These are phyloP conservation scores for Nasonia giraulti DNA, from an alignment of 1,140 invertebrate genomes.

Conservation along the genomic window DNA sequence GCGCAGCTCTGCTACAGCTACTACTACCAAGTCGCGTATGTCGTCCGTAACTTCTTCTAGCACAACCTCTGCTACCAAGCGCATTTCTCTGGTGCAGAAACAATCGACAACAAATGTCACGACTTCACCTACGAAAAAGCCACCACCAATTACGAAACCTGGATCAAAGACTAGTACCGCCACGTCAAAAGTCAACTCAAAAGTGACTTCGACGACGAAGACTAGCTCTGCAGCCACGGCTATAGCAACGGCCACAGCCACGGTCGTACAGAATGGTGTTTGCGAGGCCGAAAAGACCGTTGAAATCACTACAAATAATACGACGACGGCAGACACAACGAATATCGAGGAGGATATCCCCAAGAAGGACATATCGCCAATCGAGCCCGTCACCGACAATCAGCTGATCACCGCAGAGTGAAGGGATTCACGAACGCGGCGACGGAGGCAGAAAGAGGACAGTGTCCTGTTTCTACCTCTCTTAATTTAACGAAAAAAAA, in stretches of 20 bases:
- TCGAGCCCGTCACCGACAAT: conserved; percentile 67
- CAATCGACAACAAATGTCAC: background rate
- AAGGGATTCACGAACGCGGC: conserved; percentile 44
- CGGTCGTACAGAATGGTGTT: conserved; percentile 67
- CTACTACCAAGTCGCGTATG: conserved; percentile 51
- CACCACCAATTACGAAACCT: conserved; percentile 5
- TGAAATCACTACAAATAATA: conserved; percentile 41
- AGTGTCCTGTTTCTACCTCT: background rate
- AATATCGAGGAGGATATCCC: conserved; percentile 67
- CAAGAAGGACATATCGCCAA: conserved; percentile 68
- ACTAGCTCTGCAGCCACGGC: conserved; percentile 59
- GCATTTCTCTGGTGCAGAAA: conserved; percentile 57
- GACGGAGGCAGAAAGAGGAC: background rate
- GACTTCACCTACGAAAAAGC: conserved; percentile 33
- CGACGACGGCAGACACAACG: conserved; percentile 55
- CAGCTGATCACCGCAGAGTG: conserved; percentile 71
- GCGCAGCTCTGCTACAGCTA: conserved; percentile 61
- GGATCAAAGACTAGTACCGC: background rate
- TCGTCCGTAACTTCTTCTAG: conserved; percentile 56
- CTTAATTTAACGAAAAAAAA: conserved; percentile 42
- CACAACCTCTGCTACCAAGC: conserved; percentile 68
- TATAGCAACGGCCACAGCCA: conserved; percentile 61
- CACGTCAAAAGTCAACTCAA: conserved; percentile 16
- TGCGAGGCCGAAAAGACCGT: conserved; percentile 55
- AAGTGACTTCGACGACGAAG: conserved; percentile 22